Evolutionary conservation across 2,113 vertebrate genomes (phyloP), one percentile per base, ranked within the genome.

Genomic region (Cephalopholis sonnerati): DNA sequence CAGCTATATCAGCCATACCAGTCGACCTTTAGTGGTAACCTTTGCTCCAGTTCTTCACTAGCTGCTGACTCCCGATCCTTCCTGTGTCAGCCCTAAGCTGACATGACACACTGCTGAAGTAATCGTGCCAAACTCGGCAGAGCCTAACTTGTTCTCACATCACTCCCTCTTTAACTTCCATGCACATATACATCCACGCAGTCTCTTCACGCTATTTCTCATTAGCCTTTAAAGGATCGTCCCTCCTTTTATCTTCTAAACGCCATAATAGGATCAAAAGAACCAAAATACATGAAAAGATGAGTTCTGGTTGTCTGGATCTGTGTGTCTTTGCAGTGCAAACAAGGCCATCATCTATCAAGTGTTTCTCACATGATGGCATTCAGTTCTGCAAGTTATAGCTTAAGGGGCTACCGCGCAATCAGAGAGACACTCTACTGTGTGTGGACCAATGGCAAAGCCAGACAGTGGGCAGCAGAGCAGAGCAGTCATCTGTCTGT

Each of bases 41-140:
- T 63, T 61, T 36, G 84, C 83, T 88, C 64, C 55, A 67, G 81
- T 69, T 83, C 63, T 79, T 87, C 61, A 22, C 70, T 71, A 62
- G 79, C 88, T 79, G 81, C 77, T 36, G 32, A 81, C 69, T 74
- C 76, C 65, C 27, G 53, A 86, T 89, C 81, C 82, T 83, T 83
- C 64, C 63, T 22, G 80, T 73, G 74, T 90, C 91, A 88, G 83
- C 63, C 44, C 74, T 92, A 90, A 95, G 89, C 87, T 69, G 83
- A 95, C 87, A 88, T 89, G 93, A 95, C 93, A 91, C 84, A 44
- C 82, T 84, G 89, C 82, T 87, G 91, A 92, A 92, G 87, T 82
- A 85, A 89, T 80, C 18, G 73, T 83, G 79, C 88, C 91, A 90
- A 89, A 88, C 86, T 88, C 76, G 58, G 85, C 88, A 85, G 83